Evolutionary conservation across 2,113 vertebrate genomes (phyloP), one percentile per base, ranked within the genome.

Genomic region (Cinclus mexicanus): DNA sequence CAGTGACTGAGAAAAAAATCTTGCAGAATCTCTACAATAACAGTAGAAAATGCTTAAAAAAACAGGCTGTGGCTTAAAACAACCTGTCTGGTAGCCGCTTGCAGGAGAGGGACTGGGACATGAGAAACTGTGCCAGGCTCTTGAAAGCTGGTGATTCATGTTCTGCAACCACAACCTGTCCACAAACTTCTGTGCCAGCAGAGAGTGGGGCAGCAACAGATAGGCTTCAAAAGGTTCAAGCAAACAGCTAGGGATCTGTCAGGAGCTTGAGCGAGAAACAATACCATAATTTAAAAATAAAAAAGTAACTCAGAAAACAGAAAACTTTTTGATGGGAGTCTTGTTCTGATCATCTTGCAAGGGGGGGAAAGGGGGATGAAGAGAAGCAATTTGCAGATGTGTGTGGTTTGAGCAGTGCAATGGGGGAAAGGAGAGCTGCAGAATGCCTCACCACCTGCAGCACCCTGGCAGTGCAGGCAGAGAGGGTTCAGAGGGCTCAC

Each of bases 111-210:
- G 37, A 39, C 53, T 90, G 50, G 53, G 87, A 67, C 33, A 56
- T 0, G 0, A 47, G 64, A 77, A 89, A 60, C 42, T 2, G 0
- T 75, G 37, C 28, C 1, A 0, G 35, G 50, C 56, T 55, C 60
- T 61, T 19, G 12, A 55, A 52, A 81, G 26, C 23, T 72, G 65
- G 33, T 52, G 33, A 49, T 41, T 78, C 39, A 33, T 3, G 1
- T 75, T 50, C 55, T 46, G 39, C 69, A 67, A 26, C 28, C 55
- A 28, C 1, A 14, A 25, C 42, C 68, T 70, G 68, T 50, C 57
- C 63, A 84, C 61, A 81, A 64, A 76, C 20, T 24, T 82, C 67
- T 53, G 42, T 72, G 63, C n/a, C 44, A 88, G 37, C 42, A 87
- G 29, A 88, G 72, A 64, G 37, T 4, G 8, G 25, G 64, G 41